phyloP scores from a whole-genome alignment of 1,140 invertebrate species.

The Pinna nobilis region DNA sequence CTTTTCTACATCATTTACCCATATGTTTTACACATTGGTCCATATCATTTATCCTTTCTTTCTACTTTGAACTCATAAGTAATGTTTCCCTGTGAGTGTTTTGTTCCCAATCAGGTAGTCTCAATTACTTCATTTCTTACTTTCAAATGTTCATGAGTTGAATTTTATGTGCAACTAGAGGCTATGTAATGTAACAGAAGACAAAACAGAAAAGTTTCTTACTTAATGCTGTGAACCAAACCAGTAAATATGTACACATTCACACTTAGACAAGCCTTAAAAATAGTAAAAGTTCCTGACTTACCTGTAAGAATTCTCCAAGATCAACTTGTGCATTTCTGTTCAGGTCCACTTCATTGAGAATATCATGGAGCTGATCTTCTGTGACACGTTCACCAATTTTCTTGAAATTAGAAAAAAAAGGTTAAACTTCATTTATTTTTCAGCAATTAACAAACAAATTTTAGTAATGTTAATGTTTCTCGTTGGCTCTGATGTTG shows the following conservation, averaged over 20 bases:
- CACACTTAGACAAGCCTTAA: not conserved
- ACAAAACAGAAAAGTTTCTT: not conserved
- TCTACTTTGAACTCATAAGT: too few relatives aligned
- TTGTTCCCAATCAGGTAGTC: too few relatives aligned
- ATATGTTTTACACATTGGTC: too few relatives aligned
- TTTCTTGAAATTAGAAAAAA: too few relatives aligned
- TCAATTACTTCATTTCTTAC: too few relatives aligned
- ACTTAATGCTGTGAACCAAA: not conserved
- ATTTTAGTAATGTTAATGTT: too few relatives aligned
- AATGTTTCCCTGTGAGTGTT: too few relatives aligned
- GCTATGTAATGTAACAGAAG: not conserved
- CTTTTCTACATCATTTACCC: too few relatives aligned
- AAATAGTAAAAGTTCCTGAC: not conserved
- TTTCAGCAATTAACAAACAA: too few relatives aligned
- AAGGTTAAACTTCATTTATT: too few relatives aligned
- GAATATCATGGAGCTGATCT: conserved; percentile 97
- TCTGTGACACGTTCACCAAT: conserved; percentile 94
- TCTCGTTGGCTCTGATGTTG: too few relatives aligned
- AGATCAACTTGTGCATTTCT: conserved; percentile 99
- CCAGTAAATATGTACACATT: not conserved
- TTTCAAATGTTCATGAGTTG: not conserved
- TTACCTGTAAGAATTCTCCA: conserved; percentile 98
- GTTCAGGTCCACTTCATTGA: conserved; percentile 98
- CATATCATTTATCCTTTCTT: too few relatives aligned
- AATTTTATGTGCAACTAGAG: not conserved